phyloP scores from a whole-genome alignment of 2,113 vertebrate species.

The Bubalus kerabau region DNA sequence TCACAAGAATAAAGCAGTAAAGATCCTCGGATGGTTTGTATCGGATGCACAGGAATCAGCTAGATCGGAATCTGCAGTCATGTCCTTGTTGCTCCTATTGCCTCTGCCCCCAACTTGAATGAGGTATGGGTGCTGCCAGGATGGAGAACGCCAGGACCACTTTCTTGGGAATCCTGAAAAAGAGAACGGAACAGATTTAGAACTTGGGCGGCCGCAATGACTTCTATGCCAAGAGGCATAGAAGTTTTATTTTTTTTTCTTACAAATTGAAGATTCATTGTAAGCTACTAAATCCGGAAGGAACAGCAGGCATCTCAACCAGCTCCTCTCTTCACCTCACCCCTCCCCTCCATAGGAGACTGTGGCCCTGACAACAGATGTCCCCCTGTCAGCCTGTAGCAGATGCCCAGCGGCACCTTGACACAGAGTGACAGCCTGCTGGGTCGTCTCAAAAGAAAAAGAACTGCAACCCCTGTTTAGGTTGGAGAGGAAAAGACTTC shows the following conservation, averaged over 20 bases:
- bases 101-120: background rate
- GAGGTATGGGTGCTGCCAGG: background rate
- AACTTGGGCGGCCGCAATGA: background rate
- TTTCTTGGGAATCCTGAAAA: background rate
- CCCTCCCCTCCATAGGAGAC: background rate
- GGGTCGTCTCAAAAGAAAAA: background rate
- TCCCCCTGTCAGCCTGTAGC: background rate
- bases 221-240: constrained; percentile 19
- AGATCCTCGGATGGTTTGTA: rapidly evolving
- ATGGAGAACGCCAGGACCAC: background rate
- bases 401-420: background rate
- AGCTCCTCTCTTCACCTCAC: background rate
- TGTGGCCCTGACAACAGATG: background rate
- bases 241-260: background rate
- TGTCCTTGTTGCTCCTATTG: background rate
- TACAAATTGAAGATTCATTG: constrained; percentile 11
- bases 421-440: background rate
- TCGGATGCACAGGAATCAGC: rapidly evolving
- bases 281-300: constrained; percentile 39
- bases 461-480: background rate
- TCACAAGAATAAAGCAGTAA: background rate
- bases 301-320: constrained; percentile 53
- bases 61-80: background rate
- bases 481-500: constrained; percentile 21
- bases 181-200: background rate